Conservation (phyloP, 2,113 vertebrate genomes). For the Solea solea region DNA sequence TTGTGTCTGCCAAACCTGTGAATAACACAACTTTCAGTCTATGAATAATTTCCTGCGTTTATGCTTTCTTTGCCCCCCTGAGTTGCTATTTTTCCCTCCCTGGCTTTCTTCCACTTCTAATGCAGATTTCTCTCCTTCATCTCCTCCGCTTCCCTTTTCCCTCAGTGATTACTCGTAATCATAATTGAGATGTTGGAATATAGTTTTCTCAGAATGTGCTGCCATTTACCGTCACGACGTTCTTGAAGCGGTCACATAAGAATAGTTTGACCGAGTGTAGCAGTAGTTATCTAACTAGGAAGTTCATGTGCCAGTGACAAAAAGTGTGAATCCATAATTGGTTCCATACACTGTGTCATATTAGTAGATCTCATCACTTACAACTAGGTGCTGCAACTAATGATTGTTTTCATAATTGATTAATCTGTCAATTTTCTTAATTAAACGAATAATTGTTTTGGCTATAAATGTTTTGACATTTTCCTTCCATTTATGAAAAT, state of each 20-base stretch:
- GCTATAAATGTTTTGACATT: too few species aligned
- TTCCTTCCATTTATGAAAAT: too few species aligned
- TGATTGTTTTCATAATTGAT: too few species aligned
- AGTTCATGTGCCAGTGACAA: too few species aligned
- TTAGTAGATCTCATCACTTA: too few species aligned
- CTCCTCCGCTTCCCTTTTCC: conserved; percentile 55
- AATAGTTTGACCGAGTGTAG: neutral
- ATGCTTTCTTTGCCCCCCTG: conserved; percentile 72
- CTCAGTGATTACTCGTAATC: conserved; percentile 43
- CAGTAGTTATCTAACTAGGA: neutral
- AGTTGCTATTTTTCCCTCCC: conserved; percentile 69
- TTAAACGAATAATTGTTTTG: too few species aligned
- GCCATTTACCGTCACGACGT: conserved; percentile 21
- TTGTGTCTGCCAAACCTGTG: conserved; percentile 60
- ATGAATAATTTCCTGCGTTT: conserved; percentile 81
- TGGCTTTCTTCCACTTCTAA: conserved; percentile 61
- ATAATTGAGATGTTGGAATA: conserved; percentile 46
- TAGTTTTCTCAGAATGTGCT: conserved; percentile 26
- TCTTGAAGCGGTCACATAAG: conserved; percentile 7
- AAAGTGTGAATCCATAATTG: too few species aligned
- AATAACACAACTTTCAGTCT: conserved; percentile 69
- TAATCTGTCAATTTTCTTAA: too few species aligned
- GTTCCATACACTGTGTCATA: too few species aligned
- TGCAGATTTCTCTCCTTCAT: conserved; percentile 59
- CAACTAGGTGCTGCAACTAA: too few species aligned